Percentiles rank a stretch among this genome's conserved stretches.
Conservation (phyloP, 2,888 invertebrate species). For the Neoscelio sp. region DNA sequence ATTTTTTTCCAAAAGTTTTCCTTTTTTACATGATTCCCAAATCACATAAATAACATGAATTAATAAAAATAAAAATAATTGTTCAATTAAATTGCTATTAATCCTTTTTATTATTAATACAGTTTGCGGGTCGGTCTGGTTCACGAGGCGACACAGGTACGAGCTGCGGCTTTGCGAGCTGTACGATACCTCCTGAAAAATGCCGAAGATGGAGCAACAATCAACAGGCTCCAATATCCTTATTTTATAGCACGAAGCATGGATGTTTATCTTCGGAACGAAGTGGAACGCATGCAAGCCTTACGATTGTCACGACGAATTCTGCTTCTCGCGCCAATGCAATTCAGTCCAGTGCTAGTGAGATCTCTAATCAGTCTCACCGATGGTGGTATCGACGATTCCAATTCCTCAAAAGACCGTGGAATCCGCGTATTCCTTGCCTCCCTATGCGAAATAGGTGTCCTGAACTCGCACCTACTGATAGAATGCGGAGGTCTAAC, state of each 20-base stretch:
- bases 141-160: conserved; percentile 94
- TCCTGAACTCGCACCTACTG: conserved; percentile 92
- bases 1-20: too few species aligned
- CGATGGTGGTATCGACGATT: conserved; percentile 90
- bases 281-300: conserved; percentile 96
- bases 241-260: conserved; percentile 94
- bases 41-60: not conserved
- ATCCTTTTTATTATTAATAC: too few species aligned
- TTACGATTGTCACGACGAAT: conserved; percentile 92
- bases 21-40: not conserved
- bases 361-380: conserved; percentile 93
- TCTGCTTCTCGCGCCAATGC: conserved; percentile 86
- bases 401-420: conserved; percentile 86
- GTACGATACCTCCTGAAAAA: conserved; percentile 92
- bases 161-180: conserved; percentile 94
- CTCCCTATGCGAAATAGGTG: conserved; percentile 94
- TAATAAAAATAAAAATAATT: too few species aligned
- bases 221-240: conserved; percentile 93
- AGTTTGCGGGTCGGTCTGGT: conserved; percentile 94
- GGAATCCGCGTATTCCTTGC: conserved; percentile 94
- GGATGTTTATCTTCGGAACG: conserved; percentile 95
- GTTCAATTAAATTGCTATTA: too few species aligned
- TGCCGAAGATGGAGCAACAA: conserved; percentile 90
- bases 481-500: conserved; percentile 90
- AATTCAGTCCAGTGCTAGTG: conserved; percentile 90